phyloP scores from a whole-genome alignment of 1,140 invertebrate genomes.

The Globodera ellingtonae region DNA sequence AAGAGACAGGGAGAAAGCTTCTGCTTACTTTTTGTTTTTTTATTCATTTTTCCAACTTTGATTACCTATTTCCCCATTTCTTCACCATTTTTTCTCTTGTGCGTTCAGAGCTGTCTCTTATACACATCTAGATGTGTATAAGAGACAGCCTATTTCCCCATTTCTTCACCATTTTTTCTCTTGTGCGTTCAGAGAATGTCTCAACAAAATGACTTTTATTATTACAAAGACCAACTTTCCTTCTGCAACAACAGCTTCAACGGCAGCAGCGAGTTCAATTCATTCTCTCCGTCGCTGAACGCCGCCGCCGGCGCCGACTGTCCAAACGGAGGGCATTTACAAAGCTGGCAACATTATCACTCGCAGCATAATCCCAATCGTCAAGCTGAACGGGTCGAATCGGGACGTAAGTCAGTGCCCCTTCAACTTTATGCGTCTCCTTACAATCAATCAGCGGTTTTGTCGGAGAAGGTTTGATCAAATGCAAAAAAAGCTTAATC shows the following conservation, averaged over 20 bases:
- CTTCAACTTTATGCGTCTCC: background rate
- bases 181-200: background rate
- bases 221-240: background rate
- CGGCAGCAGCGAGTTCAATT: background rate
- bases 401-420: background rate
- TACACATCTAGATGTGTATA: no score
- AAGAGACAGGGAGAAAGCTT: background rate
- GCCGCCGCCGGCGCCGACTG: no score
- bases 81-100: background rate
- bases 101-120: background rate
- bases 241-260: background rate
- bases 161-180: background rate
- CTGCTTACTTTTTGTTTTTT: background rate
- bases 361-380: no score
- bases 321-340: no score
- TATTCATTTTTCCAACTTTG: background rate
- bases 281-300: background rate
- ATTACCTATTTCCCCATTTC: background rate
- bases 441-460: background rate
- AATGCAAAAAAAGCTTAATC: background rate
- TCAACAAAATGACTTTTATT: background rate
- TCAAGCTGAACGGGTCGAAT: background rate
- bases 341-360: no score
- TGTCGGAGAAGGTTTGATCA: background rate
- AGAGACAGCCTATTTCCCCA: background rate